Base-by-base conservation (phyloP, 2,888 invertebrate species). In the Nomada fucata region DNA sequence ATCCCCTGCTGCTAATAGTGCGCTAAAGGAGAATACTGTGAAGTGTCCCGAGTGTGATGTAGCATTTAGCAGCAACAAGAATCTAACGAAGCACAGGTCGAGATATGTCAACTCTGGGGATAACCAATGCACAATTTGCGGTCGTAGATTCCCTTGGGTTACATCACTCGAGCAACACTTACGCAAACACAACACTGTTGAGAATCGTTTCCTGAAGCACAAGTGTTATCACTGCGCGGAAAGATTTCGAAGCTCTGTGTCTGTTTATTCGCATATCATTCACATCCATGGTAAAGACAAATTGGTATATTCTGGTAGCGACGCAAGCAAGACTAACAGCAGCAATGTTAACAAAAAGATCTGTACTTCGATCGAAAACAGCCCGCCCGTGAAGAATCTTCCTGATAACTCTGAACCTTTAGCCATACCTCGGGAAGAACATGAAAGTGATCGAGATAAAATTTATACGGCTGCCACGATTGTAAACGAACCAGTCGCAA, bases 111-210 rank as follows among this genome's bases (percentile, higher is more conserved):
- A 89, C 47, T 7, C 36, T 0, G 89, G 89, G 13, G 59, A 72
- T 10, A 65, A 86, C 23, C 18, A 60, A 11, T 86, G 88, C 42
- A 63, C 87, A 5, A 9, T 79, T n/a, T 88, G 88, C 60, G 76
- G 74, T 2, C 69, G 86, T 42, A 82, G 67, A 70, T 89, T 86
- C 47, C 60, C 60, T 11, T 70, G 55, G 50, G 29, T 55, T 1
- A 47, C 26, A 4, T 1, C 52, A 5, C 53, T 73, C 13, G 61
- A 61, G 9, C n/a, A 75, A 1, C 87, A 90, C 59, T n/a, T 53
- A 18, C 9, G 18, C 23, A 84, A 84, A 70, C 88, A 90, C 61
- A 20, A 44, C 4, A 2, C 9, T 10, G 11, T 10, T 7, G 10
- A 18, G 18, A 29, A 11, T 2, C 1, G 10, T 23, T 29, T 9